Evolutionary conservation across 2,797 vertebrate species (phyloP).

Genomic region (Xyrichtys novacula): DNA sequence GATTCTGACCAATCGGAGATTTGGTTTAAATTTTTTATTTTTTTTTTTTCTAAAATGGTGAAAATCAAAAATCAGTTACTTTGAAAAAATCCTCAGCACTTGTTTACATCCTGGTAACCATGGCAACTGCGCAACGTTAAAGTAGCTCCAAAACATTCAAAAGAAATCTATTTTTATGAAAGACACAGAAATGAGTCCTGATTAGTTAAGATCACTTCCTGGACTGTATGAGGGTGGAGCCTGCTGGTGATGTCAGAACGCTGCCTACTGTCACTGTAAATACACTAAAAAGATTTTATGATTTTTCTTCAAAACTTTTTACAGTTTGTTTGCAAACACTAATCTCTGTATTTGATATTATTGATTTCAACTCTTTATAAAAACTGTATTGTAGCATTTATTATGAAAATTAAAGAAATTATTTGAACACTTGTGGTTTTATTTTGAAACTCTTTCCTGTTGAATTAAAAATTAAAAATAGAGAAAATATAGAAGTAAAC

Average conservation of each 20-base stretch:
- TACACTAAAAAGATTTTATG: constrained; percentile 39
- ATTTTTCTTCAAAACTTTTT: constrained; percentile 5
- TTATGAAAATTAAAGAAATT: constrained; percentile 66
- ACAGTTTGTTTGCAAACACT: constrained; percentile 42
- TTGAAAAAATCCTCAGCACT: constrained; percentile 20
- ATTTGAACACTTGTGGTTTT: constrained; percentile 4
- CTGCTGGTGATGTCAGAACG: constrained; percentile 25
- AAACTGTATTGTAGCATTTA: constrained; percentile 61
- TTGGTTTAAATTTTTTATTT: not conserved
- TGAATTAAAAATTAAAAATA: too few relatives aligned
- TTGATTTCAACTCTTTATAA: constrained; percentile 56
- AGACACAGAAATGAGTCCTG: constrained; percentile 4
- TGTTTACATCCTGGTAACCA: constrained; percentile 13
- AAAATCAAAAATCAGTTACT: not conserved
- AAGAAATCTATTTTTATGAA: constrained; percentile 4
- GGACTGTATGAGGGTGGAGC: constrained; percentile 24
- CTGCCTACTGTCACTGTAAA: constrained; percentile 67
- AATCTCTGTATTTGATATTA: constrained; percentile 62
- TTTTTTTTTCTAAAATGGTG: constrained; percentile 5
- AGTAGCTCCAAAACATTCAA: constrained; percentile 5
- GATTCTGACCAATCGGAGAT: constrained; percentile 35
- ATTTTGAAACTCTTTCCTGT: too few relatives aligned
- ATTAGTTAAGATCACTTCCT: constrained; percentile 56
- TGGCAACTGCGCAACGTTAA: too few relatives aligned
- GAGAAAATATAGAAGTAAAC: too few relatives aligned